A percentile compares a stretch with the other conserved stretches of the same genome.
Conservation (phyloP, 2,888 invertebrate species). For the Pristionchus entomophagus region DNA sequence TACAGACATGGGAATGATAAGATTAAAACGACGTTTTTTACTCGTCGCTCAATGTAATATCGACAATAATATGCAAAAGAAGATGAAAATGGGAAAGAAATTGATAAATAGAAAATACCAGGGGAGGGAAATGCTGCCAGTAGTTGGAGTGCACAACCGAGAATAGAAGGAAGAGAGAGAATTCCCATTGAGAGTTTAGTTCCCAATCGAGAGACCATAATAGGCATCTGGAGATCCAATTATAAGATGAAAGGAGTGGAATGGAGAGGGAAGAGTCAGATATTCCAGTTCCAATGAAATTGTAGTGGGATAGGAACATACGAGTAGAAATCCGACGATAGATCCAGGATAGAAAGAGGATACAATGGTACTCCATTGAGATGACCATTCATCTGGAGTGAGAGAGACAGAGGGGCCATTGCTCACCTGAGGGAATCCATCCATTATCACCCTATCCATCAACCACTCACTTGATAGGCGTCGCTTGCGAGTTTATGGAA, state of each 20-base stretch:
- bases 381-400: constrained; percentile 57
- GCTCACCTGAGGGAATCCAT: neutral
- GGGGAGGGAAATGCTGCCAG: constrained; percentile 55
- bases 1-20: too few species aligned
- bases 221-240: constrained; percentile 63
- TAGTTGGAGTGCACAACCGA: constrained; percentile 56
- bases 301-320: constrained; percentile 40
- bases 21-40: too few species aligned
- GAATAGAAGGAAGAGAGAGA: constrained; percentile 58
- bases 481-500: constrained; percentile 64
- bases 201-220: constrained; percentile 64
- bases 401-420: constrained; percentile 21
- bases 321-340: constrained; percentile 70
- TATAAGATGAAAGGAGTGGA: neutral
- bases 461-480: constrained; percentile 19
- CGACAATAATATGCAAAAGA: too few species aligned
- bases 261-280: neutral
- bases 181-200: constrained; percentile 63
- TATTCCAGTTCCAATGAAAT: neutral
- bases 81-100: neutral
- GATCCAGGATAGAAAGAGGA: constrained; percentile 73
- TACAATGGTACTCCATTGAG: constrained; percentile 69
- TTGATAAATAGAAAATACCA: neutral
- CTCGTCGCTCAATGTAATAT: too few species aligned
- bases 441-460: neutral